A percentile compares a stretch with the other conserved stretches of the same genome.
phyloP scores from a whole-genome alignment of 2,113 vertebrate species.

The Felis chaus region DNA sequence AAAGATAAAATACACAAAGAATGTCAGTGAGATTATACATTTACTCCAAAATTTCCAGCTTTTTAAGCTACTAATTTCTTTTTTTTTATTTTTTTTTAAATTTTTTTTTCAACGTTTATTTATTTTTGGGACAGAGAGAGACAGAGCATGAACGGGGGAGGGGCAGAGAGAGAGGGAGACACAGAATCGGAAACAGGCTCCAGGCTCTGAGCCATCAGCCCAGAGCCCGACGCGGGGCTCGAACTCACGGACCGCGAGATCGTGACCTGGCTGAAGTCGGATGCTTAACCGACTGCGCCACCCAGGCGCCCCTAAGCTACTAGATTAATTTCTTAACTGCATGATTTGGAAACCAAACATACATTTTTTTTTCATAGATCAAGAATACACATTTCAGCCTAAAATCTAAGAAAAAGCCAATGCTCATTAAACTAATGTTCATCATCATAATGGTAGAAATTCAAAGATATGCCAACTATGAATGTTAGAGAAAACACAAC shows the following conservation, averaged over 20 bases:
- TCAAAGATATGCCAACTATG: not conserved
- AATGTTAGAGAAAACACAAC: not conserved
- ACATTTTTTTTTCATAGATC: not conserved
- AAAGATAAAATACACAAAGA: not conserved
- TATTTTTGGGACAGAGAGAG: too few species aligned
- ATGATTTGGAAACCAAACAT: not conserved
- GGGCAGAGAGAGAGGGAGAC: too few species aligned
- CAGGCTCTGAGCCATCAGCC: too few species aligned
- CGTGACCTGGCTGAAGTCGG: too few species aligned
- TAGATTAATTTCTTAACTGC: not conserved
- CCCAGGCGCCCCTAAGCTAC: too few species aligned
- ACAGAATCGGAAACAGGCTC: too few species aligned
- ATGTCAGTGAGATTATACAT: not conserved
- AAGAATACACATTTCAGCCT: not conserved
- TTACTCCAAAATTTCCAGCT: not conserved
- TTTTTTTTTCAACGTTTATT: too few species aligned
- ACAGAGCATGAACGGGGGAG: too few species aligned
- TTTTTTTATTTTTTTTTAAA: too few species aligned
- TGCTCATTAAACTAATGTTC: not conserved
- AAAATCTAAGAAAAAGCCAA: slow-evolving; percentile 17
- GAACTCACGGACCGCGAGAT: too few species aligned
- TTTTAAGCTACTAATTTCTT: not conserved
- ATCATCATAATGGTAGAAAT: not conserved
- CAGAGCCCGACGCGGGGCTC: too few species aligned
- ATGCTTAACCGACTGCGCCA: too few species aligned